Conservation (phyloP, 2,888 invertebrate species). For the Lasioglossum zephyrum region DNA sequence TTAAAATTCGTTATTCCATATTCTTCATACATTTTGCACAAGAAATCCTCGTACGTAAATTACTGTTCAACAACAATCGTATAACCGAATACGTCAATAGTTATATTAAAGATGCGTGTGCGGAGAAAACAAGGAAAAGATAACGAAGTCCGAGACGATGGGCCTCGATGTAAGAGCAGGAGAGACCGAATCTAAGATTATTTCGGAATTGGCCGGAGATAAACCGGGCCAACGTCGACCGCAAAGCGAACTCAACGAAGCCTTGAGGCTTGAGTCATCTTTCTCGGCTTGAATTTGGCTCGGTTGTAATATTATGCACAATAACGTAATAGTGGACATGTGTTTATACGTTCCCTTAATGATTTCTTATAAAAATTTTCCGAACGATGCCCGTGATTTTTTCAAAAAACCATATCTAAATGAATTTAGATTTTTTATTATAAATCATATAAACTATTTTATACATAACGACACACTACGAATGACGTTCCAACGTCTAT, state of each 20-base stretch:
- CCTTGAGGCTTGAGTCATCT: constrained; percentile 80
- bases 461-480: background rate
- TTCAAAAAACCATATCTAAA: background rate
- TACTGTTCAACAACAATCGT: background rate
- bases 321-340: constrained; percentile 65
- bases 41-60: background rate
- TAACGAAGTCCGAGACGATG: constrained; percentile 51
- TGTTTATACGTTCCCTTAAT: constrained; percentile 27
- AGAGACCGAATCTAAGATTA: constrained; percentile 81
- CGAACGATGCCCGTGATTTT: background rate
- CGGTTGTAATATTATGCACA: constrained; percentile 67
- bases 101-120: background rate
- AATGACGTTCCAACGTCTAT: background rate
- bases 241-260: constrained; percentile 72
- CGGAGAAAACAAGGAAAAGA: constrained; percentile 49
- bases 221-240: constrained; percentile 82
- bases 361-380: constrained; percentile 1
- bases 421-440: background rate
- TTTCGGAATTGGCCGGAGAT: constrained; percentile 80
- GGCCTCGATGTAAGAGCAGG: constrained; percentile 69
- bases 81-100: background rate
- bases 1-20: background rate
- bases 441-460: background rate
- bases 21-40: background rate
- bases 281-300: constrained; percentile 67